phyloP scores from a whole-genome alignment of 2,797 vertebrate genomes.

The Sitta carolinensis region DNA sequence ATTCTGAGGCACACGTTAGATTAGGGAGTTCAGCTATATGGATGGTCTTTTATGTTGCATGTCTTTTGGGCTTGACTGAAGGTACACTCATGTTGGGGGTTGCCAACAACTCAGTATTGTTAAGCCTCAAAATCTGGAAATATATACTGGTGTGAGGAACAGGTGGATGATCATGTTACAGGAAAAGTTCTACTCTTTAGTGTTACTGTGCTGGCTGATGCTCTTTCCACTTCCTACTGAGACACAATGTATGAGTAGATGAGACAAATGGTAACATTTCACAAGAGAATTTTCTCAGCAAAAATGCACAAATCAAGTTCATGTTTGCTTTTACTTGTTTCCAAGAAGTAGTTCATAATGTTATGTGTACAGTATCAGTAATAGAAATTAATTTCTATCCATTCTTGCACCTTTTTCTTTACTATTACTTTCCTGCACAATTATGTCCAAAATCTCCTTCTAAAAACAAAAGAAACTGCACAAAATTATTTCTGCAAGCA shows the following conservation, averaged over 20 bases:
- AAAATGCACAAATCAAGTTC: not conserved
- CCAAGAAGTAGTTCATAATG: not conserved
- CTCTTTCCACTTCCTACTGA: not conserved
- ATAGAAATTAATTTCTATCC: not conserved
- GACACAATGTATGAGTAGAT: not conserved
- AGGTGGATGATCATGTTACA: not conserved
- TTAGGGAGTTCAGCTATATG: not conserved
- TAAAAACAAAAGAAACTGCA: not conserved
- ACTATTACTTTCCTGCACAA: not conserved
- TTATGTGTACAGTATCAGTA: not conserved
- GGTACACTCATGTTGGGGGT: no score
- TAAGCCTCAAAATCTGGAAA: not conserved
- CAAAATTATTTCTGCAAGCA: not conserved
- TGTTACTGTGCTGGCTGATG: not conserved
- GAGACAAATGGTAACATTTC: not conserved
- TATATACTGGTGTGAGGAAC: not conserved
- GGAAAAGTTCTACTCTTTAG: not conserved
- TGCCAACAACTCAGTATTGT: not conserved
- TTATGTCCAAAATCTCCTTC: not conserved
- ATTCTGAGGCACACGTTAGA: not conserved
- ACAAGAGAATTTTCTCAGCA: not conserved
- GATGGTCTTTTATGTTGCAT: not conserved
- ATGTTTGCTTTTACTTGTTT: not conserved
- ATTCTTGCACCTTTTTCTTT: not conserved
- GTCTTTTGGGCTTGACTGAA: not conserved